A percentile compares a stretch with the other conserved stretches of the same genome.
Conservation (phyloP, 2,888 invertebrate genomes). For the Diarsia mendica region DNA sequence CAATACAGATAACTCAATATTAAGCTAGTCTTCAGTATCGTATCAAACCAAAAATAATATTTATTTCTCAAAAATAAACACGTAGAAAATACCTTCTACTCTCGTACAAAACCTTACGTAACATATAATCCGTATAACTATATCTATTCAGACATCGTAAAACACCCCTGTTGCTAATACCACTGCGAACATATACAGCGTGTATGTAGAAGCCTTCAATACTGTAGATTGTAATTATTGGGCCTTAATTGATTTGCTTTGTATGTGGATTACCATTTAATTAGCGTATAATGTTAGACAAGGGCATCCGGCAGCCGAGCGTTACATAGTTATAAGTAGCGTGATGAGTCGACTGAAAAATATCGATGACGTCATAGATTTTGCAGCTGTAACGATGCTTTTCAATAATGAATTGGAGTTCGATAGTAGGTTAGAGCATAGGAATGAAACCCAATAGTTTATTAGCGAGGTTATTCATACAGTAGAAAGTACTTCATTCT, state of each 20-base stretch:
- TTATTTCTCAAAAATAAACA: background rate
- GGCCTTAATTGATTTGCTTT: slow-evolving; percentile 88
- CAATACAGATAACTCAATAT: background rate
- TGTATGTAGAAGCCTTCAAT: slow-evolving; percentile 67
- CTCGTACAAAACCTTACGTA: background rate
- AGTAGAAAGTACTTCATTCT: slow-evolving; percentile 26
- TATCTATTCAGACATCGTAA: slow-evolving; percentile 32
- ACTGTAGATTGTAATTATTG: slow-evolving; percentile 81
- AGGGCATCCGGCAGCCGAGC: slow-evolving; percentile 59
- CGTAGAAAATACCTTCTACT: background rate
- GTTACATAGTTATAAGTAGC: slow-evolving; percentile 21
- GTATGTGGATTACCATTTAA: slow-evolving; percentile 88
- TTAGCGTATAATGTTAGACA: slow-evolving; percentile 82
- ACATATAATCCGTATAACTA: slow-evolving; percentile 13
- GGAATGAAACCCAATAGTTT: background rate
- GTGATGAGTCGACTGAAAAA: slow-evolving; percentile 14
- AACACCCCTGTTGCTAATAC: slow-evolving; percentile 52
- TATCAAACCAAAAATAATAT: background rate
- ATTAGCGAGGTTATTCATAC: background rate
- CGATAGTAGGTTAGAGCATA: background rate
- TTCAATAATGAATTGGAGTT: background rate
- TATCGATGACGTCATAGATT: background rate
- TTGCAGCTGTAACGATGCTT: background rate
- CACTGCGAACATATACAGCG: slow-evolving; percentile 43
- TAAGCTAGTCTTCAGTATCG: background rate